Base-by-base conservation (phyloP, 2,888 invertebrate species). In the Dorcus parallelipipedus region DNA sequence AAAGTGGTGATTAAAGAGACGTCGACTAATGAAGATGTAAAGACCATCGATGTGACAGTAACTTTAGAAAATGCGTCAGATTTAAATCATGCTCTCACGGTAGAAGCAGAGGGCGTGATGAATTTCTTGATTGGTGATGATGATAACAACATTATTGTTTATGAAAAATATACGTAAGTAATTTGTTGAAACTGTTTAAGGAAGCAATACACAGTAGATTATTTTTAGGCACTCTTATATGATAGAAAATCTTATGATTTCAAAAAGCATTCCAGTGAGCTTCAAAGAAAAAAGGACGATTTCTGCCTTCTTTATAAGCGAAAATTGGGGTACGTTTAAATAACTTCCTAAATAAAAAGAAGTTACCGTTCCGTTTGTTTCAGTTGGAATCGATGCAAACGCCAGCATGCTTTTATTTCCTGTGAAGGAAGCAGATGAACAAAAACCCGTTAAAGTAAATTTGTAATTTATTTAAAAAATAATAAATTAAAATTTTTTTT, bases 61-160 rank as follows among this genome's bases (percentile, higher is more conserved):
- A 75, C 45, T 52, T 52, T 1, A 17, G 57, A 55, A 42, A 86
- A 86, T 71, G 73, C 74, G 3, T 71, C 76, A 6, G 73, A 79
- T 63, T 68, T 85, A 50, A 66, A 76, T 3, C 79, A 80, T 6
- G 80, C 81, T 40, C 71, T 69, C 23, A 84, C 84, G 0, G 80
- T 84, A 0, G 81, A 83, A 20, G 68, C 71, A 1, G 72, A 75
- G 49, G 86, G 86, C 63, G 81, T 80, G 54, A 80, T 84, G 73
- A 80, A 81, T 57, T 71, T 90, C 14, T 68, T 90, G 55, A 81
- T 88, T 38, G 90, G 90, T 0, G 87, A 89, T 74, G 83, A 82
- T 0, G 76, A 83, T 54, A 89, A 89, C 71, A 80, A 82, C 68
- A 69, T 89, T 7, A 71, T 89, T 42, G 71, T 83, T 48, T 80